Evolutionary conservation across 2,888 invertebrate species (phyloP).

Genomic region (Athalia rosae): DNA sequence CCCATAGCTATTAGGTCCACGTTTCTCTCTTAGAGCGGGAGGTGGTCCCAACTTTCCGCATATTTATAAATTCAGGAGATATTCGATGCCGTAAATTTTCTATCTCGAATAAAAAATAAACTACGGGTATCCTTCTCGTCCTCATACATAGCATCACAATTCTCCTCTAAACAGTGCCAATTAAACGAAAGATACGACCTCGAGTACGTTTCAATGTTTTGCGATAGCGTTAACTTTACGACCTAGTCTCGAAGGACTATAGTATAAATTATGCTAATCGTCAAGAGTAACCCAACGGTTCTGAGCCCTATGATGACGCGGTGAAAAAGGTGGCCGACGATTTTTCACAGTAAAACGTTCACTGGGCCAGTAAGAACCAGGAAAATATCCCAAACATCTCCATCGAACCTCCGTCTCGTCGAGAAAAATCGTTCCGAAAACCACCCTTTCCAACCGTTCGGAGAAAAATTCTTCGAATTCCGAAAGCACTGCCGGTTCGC

Average conservation of each 20-base stretch:
- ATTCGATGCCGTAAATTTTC: conserved; percentile 7
- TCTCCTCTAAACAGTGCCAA: conserved; percentile 24
- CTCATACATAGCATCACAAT: too few species aligned
- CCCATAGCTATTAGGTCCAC: too few species aligned
- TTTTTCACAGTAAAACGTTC: background rate
- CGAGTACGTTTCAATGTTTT: conserved; percentile 40
- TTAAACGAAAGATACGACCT: conserved; percentile 39
- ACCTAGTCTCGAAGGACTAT: conserved; percentile 39
- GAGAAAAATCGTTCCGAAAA: background rate
- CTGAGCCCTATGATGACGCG: conserved; percentile 10
- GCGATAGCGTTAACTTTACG: conserved; percentile 37
- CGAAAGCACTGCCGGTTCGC: background rate
- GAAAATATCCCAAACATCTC: background rate
- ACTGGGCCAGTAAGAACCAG: conserved; percentile 7
- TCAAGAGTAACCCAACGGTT: conserved; percentile 34
- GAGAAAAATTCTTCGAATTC: background rate
- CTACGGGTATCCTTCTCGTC: background rate
- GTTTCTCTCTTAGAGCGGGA: too few species aligned
- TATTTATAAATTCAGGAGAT: conserved; percentile 6
- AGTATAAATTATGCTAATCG: conserved; percentile 40
- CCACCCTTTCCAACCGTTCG: too few species aligned
- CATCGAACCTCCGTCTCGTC: background rate
- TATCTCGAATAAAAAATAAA: conserved; percentile 2
- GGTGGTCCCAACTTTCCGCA: too few species aligned
- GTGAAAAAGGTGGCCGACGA: background rate